Percentiles rank a stretch among this genome's conserved stretches.
Evolutionary conservation across 2,113 vertebrate genomes (phyloP).

Genomic region (Mastomys coucha): DNA sequence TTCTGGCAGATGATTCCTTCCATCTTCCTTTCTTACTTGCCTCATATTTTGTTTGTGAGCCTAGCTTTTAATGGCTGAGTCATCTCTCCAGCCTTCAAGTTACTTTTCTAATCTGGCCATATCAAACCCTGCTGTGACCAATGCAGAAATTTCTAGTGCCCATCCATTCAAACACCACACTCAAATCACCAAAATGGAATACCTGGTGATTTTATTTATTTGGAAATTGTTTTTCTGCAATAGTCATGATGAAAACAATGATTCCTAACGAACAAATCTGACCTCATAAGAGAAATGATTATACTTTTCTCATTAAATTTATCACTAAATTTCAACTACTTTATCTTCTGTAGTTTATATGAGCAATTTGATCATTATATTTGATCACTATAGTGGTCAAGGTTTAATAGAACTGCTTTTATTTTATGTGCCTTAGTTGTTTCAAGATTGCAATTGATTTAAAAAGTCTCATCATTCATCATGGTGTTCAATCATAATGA

Average conservation of each 20-base stretch:
- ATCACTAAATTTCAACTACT: conserved; percentile 12
- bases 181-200: not conserved
- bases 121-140: not conserved
- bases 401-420: conserved; percentile 29
- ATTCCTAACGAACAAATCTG: not conserved
- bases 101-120: not conserved
- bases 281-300: conserved; percentile 38
- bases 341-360: not conserved
- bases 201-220: not conserved
- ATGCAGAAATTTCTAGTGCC: not conserved
- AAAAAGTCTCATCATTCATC: not conserved
- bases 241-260: not conserved
- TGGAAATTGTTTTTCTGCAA: conserved; percentile 25
- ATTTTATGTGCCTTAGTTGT: not conserved
- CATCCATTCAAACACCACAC: not conserved
- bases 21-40: not conserved
- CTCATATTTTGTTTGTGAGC: no score
- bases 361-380: not conserved
- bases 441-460: conserved; percentile 13
- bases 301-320: not conserved
- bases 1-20: not conserved
- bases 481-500: not conserved
- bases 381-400: no score
- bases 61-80: no score
- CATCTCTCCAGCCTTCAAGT: no score